Percentiles rank a stretch among this genome's conserved stretches.
Conservation (phyloP, 1,140 invertebrate species). For the Drosophila ogumai region DNA sequence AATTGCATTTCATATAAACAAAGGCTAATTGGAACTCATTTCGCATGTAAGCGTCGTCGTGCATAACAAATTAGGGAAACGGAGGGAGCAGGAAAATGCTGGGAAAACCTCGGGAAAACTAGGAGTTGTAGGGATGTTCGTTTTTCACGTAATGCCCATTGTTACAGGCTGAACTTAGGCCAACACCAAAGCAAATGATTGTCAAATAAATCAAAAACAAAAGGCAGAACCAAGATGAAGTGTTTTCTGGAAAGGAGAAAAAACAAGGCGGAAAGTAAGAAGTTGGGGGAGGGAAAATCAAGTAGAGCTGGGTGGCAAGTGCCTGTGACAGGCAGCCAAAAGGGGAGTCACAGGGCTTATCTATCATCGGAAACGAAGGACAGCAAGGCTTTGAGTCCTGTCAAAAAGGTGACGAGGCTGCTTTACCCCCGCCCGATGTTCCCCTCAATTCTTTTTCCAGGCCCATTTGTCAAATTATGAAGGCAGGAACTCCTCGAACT, state of each 20-base stretch:
- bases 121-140: conserved; percentile 28
- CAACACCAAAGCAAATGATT: conserved; percentile 70
- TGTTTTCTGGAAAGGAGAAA: background rate
- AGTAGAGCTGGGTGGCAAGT: conserved; percentile 12
- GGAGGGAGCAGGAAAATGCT: conserved; percentile 10
- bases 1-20: conserved; percentile 82
- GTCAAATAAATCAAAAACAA: conserved; percentile 80
- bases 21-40: conserved; percentile 81
- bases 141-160: conserved; percentile 75
- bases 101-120: conserved; percentile 3
- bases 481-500: conserved; percentile 2
- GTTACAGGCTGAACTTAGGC: conserved; percentile 35
- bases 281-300: background rate
- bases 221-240: conserved; percentile 46
- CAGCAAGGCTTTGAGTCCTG: conserved; percentile 32
- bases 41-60: conserved; percentile 73
- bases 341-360: conserved; percentile 26
- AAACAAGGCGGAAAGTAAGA: background rate
- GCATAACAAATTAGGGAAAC: conserved; percentile 71
- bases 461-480: conserved; percentile 78
- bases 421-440: background rate
- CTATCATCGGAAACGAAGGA: conserved; percentile 40
- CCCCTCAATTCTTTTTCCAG: conserved; percentile 6
- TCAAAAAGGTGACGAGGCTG: conserved; percentile 76
- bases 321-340: conserved; percentile 14